phyloP scores from a whole-genome alignment of 1,140 invertebrate genomes.

The Gonatopus flavifemur region DNA sequence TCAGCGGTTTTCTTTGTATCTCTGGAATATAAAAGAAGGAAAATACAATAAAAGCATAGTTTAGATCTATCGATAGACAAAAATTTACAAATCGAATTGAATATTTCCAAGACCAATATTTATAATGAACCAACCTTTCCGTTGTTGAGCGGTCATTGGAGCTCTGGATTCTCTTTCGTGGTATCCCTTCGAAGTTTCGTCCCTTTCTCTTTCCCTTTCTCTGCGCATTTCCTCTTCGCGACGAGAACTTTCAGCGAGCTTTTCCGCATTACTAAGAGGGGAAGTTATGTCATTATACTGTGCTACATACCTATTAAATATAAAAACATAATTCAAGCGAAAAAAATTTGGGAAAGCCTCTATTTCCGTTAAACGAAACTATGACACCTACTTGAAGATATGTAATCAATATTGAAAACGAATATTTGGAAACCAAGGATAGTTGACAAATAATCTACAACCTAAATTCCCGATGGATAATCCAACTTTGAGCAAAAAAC shows the following conservation, averaged over 20 bases:
- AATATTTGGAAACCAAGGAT: too few relatives aligned
- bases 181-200: conserved; percentile 50
- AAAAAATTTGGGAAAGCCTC: too few relatives aligned
- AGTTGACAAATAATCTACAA: too few relatives aligned
- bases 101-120: not conserved
- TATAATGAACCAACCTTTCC: conserved; percentile 43
- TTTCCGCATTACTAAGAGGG: conserved; percentile 56
- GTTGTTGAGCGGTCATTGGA: conserved; percentile 44
- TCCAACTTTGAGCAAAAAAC: too few relatives aligned
- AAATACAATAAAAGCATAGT: not conserved
- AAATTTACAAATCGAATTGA: not conserved
- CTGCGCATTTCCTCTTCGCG: conserved; percentile 53
- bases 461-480: too few relatives aligned
- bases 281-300: conserved; percentile 57
- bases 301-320: conserved; percentile 54
- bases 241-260: conserved; percentile 47
- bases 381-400: too few relatives aligned
- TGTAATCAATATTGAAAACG: too few relatives aligned
- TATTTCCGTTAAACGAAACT: too few relatives aligned
- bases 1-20: conserved; percentile 52
- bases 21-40: conserved; percentile 36
- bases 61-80: not conserved
- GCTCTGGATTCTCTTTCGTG: conserved; percentile 50
- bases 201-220: conserved; percentile 50
- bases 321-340: conserved; percentile 41